phyloP scores from a whole-genome alignment of 1,140 invertebrate species.

The Frieseomelitta varia region DNA sequence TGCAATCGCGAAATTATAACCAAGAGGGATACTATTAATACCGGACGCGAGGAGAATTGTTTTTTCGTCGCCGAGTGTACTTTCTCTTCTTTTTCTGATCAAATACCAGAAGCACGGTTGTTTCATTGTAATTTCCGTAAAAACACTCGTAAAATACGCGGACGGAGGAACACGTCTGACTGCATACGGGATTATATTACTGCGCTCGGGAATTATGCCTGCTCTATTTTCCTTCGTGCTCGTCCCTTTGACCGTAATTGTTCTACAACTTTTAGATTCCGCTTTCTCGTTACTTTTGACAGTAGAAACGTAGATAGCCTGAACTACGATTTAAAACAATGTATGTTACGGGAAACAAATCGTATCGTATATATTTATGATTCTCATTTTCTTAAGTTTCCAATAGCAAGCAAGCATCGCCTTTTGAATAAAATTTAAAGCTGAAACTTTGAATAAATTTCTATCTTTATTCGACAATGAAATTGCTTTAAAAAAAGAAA shows the following conservation, averaged over 20 bases:
- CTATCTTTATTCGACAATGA: not conserved
- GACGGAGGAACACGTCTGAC: not conserved
- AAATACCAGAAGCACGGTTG: not conserved
- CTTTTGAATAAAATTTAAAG: not conserved
- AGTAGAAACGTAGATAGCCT: no score
- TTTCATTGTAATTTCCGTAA: not conserved
- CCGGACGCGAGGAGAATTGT: not conserved
- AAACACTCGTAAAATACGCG: not conserved
- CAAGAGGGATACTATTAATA: not conserved
- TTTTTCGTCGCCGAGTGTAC: no score
- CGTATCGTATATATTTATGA: no score
- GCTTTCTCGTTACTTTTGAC: no score
- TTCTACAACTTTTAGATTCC: not conserved
- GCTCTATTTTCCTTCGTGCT: not conserved
- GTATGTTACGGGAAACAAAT: no score
- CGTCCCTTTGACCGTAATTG: not conserved
- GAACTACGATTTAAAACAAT: no score
- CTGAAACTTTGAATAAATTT: not conserved
- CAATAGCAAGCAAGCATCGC: no score
- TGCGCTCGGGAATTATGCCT: not conserved
- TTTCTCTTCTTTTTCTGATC: not conserved
- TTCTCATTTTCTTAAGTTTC: no score
- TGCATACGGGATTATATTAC: not conserved
- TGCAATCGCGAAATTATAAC: not conserved
- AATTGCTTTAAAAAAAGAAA: not conserved